phyloP scores from a whole-genome alignment of 2,797 vertebrate species.

The Myripristis jacobus region DNA sequence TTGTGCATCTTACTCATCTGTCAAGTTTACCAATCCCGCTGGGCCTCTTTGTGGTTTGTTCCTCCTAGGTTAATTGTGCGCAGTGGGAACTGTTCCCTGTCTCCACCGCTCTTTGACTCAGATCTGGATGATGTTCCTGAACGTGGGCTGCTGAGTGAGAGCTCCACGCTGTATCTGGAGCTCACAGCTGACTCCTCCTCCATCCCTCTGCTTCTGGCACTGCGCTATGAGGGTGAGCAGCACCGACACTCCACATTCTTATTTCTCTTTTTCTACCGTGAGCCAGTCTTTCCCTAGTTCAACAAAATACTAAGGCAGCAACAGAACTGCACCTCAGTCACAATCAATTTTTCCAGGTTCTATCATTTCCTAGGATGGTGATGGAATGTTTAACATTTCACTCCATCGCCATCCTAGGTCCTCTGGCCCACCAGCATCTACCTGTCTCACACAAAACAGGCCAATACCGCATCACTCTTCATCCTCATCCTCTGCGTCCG shows the following conservation, averaged over 20 bases:
- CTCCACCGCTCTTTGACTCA: constrained; percentile 89
- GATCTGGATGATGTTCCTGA: constrained; percentile 93
- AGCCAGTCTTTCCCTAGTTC: constrained; percentile 25
- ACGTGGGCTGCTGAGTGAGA: constrained; percentile 90
- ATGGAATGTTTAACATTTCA: too few species aligned
- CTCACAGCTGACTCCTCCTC: constrained; percentile 91
- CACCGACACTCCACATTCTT: neutral
- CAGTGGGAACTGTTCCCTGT: constrained; percentile 87
- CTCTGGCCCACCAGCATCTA: too few species aligned
- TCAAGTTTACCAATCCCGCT: neutral
- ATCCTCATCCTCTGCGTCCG: too few species aligned
- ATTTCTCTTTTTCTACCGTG: neutral
- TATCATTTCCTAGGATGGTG: too few species aligned
- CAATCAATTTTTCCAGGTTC: neutral
- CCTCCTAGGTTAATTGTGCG: constrained; percentile 88
- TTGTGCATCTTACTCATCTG: neutral
- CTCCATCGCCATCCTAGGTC: too few species aligned
- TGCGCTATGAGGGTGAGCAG: constrained; percentile 91
- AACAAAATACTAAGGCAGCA: constrained; percentile 17
- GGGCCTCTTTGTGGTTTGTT: neutral
- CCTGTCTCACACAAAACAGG: too few species aligned
- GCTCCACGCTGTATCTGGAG: constrained; percentile 89
- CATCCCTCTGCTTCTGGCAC: constrained; percentile 90
- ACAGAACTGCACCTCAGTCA: neutral
- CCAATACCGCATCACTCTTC: too few species aligned